Conservation (phyloP, 2,797 vertebrate genomes). For the Sternotherus odoratus region DNA sequence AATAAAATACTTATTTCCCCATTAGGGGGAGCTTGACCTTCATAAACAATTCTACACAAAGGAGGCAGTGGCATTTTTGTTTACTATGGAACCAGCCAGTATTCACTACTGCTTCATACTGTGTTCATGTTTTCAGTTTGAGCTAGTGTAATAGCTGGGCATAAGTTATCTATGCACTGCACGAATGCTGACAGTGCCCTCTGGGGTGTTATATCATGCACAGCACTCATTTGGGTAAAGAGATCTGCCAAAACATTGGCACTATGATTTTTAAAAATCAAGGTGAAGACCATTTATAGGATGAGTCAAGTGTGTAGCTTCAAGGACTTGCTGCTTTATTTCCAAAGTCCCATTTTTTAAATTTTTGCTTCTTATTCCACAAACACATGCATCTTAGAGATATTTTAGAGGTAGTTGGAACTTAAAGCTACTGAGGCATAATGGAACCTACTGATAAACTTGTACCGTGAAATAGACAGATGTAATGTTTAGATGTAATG, state of each 20-base stretch:
- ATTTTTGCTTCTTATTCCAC: neutral
- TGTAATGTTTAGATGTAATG: neutral
- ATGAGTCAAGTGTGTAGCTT: neutral
- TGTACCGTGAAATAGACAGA: neutral
- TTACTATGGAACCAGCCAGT: neutral
- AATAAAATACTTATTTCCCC: neutral
- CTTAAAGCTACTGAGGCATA: neutral
- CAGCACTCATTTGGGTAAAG: neutral
- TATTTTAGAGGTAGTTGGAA: neutral
- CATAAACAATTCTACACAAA: neutral
- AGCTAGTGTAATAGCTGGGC: neutral
- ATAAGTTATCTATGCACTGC: neutral
- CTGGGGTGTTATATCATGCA: neutral
- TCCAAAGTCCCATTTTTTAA: neutral
- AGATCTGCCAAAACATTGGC: neutral
- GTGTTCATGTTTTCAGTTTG: neutral
- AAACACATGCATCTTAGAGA: neutral
- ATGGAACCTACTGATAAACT: neutral
- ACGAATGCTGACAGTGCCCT: fast-evolving
- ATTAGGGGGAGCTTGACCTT: neutral
- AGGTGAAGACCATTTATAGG: neutral
- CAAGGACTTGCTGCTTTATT: neutral
- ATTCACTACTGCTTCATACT: neutral
- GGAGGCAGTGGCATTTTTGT: neutral
- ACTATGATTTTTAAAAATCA: neutral